Evolutionary conservation across 2,888 invertebrate species (phyloP).

Genomic region (Theretra japonica): DNA sequence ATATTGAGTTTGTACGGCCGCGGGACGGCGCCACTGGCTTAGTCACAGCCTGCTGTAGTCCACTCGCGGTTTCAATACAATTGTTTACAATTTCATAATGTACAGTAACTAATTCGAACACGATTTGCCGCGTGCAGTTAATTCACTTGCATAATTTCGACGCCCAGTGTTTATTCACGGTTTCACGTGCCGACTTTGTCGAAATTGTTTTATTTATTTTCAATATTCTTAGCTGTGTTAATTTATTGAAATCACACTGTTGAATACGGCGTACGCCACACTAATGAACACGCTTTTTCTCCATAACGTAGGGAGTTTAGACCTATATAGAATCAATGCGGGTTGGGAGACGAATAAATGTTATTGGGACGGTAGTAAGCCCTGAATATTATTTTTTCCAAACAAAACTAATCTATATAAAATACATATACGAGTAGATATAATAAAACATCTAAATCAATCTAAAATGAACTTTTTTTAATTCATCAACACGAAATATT

Average conservation of each 20-base stretch:
- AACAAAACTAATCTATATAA: too few species aligned
- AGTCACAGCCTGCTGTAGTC: not conserved
- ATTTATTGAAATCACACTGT: too few species aligned
- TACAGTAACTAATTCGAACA: constrained; percentile 11
- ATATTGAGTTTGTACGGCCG: not conserved
- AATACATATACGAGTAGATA: too few species aligned
- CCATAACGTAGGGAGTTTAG: too few species aligned
- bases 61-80: constrained; percentile 3
- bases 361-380: too few species aligned
- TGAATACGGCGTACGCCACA: too few species aligned
- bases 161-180: not conserved
- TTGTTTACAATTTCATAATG: constrained; percentile 9
- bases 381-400: too few species aligned
- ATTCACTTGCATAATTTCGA: constrained; percentile 9
- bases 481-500: not conserved
- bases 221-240: too few species aligned
- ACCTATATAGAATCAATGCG: too few species aligned
- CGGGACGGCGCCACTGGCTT: not conserved
- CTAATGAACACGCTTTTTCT: too few species aligned
- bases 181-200: not conserved
- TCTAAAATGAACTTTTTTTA: not conserved
- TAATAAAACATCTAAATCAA: not conserved
- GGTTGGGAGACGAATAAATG: too few species aligned
- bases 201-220: too few species aligned
- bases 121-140: not conserved